Evolutionary conservation across 2,113 vertebrate genomes (phyloP).

Genomic region (Xyrauchen texanus): DNA sequence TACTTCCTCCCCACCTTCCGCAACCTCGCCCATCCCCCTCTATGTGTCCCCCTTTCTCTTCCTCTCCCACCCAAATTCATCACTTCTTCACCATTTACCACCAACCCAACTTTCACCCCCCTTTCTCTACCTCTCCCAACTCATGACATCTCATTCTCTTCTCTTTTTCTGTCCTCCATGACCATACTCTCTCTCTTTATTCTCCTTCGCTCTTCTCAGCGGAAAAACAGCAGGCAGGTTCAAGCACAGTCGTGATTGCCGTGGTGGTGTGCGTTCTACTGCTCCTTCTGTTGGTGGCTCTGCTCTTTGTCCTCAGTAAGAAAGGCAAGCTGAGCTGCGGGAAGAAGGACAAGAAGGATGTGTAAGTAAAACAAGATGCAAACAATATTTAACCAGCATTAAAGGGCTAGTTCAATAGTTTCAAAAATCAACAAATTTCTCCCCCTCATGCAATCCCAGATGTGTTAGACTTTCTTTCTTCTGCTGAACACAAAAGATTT

Average conservation of each 20-base stretch:
- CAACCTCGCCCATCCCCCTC: constrained; percentile 49
- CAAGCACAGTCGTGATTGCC: constrained; percentile 80
- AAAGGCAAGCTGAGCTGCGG: constrained; percentile 79
- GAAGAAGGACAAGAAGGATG: constrained; percentile 76
- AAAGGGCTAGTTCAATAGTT: no score
- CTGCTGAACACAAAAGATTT: no score
- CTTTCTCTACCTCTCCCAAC: background rate
- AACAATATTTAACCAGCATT: background rate
- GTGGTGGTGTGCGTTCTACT: constrained; percentile 88
- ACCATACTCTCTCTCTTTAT: background rate
- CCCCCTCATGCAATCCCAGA: no score
- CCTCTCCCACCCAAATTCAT: background rate
- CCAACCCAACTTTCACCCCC: background rate
- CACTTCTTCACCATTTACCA: background rate
- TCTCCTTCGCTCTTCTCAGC: constrained; percentile 63
- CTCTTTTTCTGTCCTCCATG: constrained; percentile 8
- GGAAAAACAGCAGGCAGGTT: constrained; percentile 76
- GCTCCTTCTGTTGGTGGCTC: constrained; percentile 81
- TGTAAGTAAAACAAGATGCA: constrained; percentile 73
- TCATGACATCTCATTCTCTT: background rate
- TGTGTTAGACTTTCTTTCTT: no score
- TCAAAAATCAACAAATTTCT: no score
- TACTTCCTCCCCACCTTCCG: constrained; percentile 52
- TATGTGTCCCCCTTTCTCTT: background rate
- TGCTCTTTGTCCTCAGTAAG: constrained; percentile 84